Evolutionary conservation across 2,888 invertebrate genomes (phyloP).

Genomic region (Apamea monoglypha): DNA sequence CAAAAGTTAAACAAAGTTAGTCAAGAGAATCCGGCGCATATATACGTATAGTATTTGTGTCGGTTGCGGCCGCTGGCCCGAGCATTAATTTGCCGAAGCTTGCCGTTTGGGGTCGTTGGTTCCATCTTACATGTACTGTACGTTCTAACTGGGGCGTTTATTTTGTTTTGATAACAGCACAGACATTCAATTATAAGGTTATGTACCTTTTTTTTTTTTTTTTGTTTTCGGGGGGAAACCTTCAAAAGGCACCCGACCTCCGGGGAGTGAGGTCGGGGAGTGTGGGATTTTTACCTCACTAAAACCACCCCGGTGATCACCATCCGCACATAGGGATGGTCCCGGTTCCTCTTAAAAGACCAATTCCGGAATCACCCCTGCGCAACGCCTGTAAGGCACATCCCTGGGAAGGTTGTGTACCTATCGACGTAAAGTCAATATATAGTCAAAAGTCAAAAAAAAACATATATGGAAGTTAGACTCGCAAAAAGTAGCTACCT

Average conservation of each 20-base stretch:
- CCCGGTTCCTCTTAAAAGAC: no score
- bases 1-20: constrained; percentile 44
- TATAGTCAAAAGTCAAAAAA: neutral
- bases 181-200: neutral
- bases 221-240: no score
- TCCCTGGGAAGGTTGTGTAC: neutral
- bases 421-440: neutral
- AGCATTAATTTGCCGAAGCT: constrained; percentile 40
- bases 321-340: no score
- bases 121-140: constrained; percentile 20
- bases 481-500: neutral
- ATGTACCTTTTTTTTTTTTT: no score
- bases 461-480: neutral
- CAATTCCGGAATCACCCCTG: no score
- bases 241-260: no score
- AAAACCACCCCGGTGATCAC: no score
- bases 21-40: constrained; percentile 10
- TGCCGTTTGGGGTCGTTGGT: constrained; percentile 24
- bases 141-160: neutral
- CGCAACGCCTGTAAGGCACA: no score
- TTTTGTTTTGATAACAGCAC: constrained; percentile 4
- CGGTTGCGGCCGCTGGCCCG: constrained; percentile 12
- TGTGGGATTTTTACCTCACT: no score
- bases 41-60: constrained; percentile 35
- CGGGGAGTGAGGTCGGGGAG: no score